Percentiles rank a stretch among this genome's conserved stretches.
phyloP scores from a whole-genome alignment of 2,113 vertebrate species.

The Cyprinodon variegatus region DNA sequence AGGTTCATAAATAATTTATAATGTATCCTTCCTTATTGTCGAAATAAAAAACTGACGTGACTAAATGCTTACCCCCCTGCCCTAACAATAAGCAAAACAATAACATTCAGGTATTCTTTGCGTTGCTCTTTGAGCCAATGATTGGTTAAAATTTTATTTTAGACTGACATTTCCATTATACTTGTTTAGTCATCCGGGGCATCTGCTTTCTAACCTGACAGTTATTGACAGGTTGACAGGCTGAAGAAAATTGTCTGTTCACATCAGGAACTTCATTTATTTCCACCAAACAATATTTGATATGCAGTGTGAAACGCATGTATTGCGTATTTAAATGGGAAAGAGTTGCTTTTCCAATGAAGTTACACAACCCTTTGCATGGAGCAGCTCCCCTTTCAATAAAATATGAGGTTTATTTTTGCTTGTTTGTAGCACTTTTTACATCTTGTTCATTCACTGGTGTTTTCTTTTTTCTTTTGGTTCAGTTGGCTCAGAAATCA shows the following conservation, averaged over 20 bases:
- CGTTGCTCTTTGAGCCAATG: conserved; percentile 33
- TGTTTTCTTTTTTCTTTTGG: conserved; percentile 5
- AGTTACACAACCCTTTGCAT: conserved; percentile 39
- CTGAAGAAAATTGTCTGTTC: conserved; percentile 31
- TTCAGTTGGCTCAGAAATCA: neutral
- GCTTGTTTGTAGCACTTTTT: conserved; percentile 21
- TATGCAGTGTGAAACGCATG: neutral
- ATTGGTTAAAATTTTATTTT: conserved; percentile 48
- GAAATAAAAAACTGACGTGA: conserved; percentile 44
- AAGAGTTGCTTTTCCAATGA: conserved; percentile 29
- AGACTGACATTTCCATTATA: conserved; percentile 54
- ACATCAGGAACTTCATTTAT: conserved; percentile 14
- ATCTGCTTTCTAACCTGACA: conserved; percentile 38
- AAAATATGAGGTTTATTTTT: conserved; percentile 69
- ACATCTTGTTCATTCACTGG: conserved; percentile 1
- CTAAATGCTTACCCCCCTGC: conserved; percentile 14
- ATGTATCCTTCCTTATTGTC: conserved; percentile 20
- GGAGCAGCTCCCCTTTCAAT: conserved; percentile 47
- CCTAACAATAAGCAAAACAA: conserved; percentile 19
- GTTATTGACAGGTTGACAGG: conserved; percentile 58
- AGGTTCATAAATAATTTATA: conserved; percentile 15
- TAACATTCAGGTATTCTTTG: conserved; percentile 44
- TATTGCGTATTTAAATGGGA: conserved; percentile 9
- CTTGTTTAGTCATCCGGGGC: conserved; percentile 35
- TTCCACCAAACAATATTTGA: conserved; percentile 1